Base-by-base conservation (phyloP, 2,113 vertebrate genomes). In the Ellobius talpinus region DNA sequence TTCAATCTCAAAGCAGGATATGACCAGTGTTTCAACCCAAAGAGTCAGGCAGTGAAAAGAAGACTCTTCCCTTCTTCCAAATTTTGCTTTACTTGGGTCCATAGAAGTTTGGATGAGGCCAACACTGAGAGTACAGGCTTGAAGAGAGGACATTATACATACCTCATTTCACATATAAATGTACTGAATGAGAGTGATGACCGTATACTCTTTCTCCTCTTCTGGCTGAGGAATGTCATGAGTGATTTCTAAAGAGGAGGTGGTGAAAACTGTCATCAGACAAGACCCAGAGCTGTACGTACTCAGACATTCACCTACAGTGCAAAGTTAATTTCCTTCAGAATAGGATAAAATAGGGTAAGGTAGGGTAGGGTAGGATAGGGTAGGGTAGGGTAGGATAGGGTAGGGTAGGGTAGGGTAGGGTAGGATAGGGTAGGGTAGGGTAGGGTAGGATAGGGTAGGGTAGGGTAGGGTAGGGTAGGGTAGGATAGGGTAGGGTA, bases 221-320 rank as follows among this genome's bases (percentile, higher is more conserved):
- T 86, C 65, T 76, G 52, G 88, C 9, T 90, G 16, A 94, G 63
- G n/a, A 87, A 90, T 82, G 31, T 6, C 19, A 50, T 31, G 87
- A 39, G 52, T 85, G 12, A 52, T 74, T 61, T 93, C 36, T 84
- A 79, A 12, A 88, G 19, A 52, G 68, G 88, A 45, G 84, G 7
- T 87, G 45, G 10, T 47, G n/a, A 50, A 84, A 84, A 24, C 8
- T 19, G 7, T 52, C 91, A 45, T 24, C 12, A 45, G 39, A 82
- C 39, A 87, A 93, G 72, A 93, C 42, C 68, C 47, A 84, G 82
- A 81, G 29, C 24, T 87, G 45, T 2, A 58, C 24, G 70, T 12
- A 79, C 61, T 33, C 50, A 29, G 12, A 55, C 13, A 55, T 55
- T 55, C 52, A 55, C 52, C 52, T 55, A 39, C 33, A 82, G 36